These are phyloP conservation scores for Helicoverpa armigera DNA, from an alignment of 1,140 invertebrate species.

Conservation along the genomic window DNA sequence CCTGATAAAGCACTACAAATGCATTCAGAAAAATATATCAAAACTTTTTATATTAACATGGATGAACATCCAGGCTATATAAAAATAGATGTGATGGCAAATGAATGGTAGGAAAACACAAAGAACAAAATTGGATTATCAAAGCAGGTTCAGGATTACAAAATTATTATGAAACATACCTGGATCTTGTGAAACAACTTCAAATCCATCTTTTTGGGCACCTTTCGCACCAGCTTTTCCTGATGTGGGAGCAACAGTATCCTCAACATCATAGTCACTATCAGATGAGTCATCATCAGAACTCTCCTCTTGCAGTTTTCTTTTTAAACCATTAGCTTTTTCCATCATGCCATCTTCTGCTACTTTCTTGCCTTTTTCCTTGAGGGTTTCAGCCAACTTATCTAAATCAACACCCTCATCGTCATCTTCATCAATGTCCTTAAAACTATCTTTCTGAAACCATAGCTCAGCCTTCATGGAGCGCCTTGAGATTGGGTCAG, in stretches of 20 bases:
- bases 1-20: too few relatives aligned
- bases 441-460: constrained; percentile 97
- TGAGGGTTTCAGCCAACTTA: constrained; percentile 91
- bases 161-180: constrained; percentile 70
- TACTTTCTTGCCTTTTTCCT: constrained; percentile 89
- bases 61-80: too few relatives aligned
- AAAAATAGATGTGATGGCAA: too few relatives aligned
- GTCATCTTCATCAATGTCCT: constrained; percentile 92
- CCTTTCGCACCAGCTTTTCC: constrained; percentile 73
- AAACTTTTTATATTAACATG: too few relatives aligned
- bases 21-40: too few relatives aligned
- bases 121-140: too few relatives aligned
- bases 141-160: background rate
- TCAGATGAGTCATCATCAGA: constrained; percentile 85
- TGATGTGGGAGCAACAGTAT: constrained; percentile 68
- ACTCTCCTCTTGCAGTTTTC: constrained; percentile 74
- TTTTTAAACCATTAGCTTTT: constrained; percentile 69
- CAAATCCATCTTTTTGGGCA: constrained; percentile 88
- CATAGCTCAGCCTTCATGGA: constrained; percentile 93
- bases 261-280: constrained; percentile 89
- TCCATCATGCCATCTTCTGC: constrained; percentile 79
- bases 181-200: constrained; percentile 89
- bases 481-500: constrained; percentile 90
- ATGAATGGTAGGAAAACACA: too few relatives aligned
- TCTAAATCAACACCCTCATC: constrained; percentile 96